phyloP scores from a whole-genome alignment of 2,888 invertebrate genomes.

The Hyalella azteca region DNA sequence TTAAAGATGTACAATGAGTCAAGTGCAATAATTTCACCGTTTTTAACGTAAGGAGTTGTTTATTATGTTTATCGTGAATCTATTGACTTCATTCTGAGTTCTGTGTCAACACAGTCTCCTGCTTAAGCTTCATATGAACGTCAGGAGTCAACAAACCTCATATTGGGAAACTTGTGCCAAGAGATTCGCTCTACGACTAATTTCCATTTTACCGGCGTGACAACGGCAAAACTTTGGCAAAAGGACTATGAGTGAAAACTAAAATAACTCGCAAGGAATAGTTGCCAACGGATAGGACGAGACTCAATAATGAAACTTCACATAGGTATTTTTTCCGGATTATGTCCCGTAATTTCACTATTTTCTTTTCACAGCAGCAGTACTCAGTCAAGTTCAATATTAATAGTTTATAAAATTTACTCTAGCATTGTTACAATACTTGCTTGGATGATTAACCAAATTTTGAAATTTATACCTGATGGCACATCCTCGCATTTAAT shows the following conservation, averaged over 20 bases:
- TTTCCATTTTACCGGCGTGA: not conserved
- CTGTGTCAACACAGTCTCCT: too few species aligned
- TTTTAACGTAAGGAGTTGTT: too few species aligned
- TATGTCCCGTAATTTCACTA: too few species aligned
- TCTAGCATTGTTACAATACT: not conserved
- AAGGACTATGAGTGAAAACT: not conserved
- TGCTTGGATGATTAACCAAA: too few species aligned
- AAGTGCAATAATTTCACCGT: too few species aligned
- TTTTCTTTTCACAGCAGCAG: not conserved
- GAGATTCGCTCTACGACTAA: not conserved
- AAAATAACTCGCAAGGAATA: not conserved
- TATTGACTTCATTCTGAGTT: too few species aligned
- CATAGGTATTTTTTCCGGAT: too few species aligned
- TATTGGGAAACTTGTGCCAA: not conserved
- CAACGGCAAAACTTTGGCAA: slow-evolving; percentile 1
- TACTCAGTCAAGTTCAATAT: not conserved
- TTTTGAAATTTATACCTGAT: too few species aligned
- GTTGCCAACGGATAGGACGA: not conserved
- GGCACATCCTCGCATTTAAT: too few species aligned
- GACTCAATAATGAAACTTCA: not conserved
- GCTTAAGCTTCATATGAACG: too few species aligned
- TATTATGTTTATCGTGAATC: too few species aligned
- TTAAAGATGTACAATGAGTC: too few species aligned
- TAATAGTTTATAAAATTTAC: not conserved
- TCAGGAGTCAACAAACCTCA: not conserved